Evolutionary conservation across 2,113 vertebrate species (phyloP).

Genomic region (Atrichornis clamosus): DNA sequence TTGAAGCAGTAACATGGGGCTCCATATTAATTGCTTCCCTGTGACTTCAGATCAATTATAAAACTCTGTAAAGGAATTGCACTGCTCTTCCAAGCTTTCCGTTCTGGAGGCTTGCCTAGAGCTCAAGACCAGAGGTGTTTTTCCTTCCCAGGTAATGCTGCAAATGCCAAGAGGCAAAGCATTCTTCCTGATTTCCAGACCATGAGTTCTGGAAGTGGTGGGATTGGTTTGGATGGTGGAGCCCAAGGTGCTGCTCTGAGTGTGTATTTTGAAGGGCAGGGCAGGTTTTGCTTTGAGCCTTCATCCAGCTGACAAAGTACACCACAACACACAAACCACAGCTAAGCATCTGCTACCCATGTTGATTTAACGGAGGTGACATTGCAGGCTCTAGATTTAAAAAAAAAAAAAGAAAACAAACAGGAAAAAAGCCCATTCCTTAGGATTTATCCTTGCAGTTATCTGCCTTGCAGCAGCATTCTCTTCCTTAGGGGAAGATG

Average conservation of each 20-base stretch:
- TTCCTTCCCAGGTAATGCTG: not conserved
- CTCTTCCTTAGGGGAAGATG: not conserved
- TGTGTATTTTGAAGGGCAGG: not conserved
- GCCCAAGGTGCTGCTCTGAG: not conserved
- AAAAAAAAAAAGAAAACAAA: too few relatives aligned
- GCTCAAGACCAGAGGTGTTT: not conserved
- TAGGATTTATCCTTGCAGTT: not conserved
- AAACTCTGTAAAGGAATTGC: not conserved
- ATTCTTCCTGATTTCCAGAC: not conserved
- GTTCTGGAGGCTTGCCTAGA: not conserved
- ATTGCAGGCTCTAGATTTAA: not conserved
- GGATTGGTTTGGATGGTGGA: not conserved
- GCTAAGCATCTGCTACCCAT: not conserved
- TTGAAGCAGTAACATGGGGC: slow-evolving; percentile 1
- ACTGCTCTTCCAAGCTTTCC: not conserved
- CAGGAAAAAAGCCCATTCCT: not conserved
- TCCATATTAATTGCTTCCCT: slow-evolving; percentile 8
- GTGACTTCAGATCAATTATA: slow-evolving; percentile 1
- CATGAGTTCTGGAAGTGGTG: not conserved
- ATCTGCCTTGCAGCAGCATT: not conserved
- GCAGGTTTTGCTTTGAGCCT: not conserved
- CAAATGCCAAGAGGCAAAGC: not conserved
- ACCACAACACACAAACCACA: not conserved
- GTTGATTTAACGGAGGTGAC: not conserved
- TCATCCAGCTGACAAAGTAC: not conserved